Evolutionary conservation across 2,113 vertebrate genomes (phyloP), one percentile per base, ranked within the genome.

Genomic region (Psilopsiagon aurifrons): DNA sequence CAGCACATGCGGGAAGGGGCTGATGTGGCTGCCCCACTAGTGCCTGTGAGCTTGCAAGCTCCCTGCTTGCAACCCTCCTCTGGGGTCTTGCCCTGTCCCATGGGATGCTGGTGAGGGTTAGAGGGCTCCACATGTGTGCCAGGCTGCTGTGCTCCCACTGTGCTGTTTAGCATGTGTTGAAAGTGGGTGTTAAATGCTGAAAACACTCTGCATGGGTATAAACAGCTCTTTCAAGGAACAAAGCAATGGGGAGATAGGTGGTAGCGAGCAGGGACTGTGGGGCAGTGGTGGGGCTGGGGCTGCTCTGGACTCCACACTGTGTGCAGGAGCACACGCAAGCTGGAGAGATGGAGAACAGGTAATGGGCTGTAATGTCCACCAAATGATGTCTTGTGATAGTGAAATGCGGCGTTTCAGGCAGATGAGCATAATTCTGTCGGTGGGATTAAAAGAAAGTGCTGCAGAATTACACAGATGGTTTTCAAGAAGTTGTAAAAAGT

Each of bases 311-410:
- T 11, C 3, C 23, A 37, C 52, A n/a, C 43, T 2, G 13, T 18
- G 33, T 91, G 94, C 69, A 66, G 85, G 83, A 70, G 78, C 67
- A 29, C 74, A 39, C 39, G 8, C 51, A 63, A 86, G 3, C 59
- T 17, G 59, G 15, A 80, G 80, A 66, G 75, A 82, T 0, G 17
- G 59, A 74, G 90, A 96, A 88, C 0, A 81, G 94, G 92, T 96
- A 97, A 97, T 93, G 95, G 96, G 91, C 94, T 89, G 15, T 96
- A 94, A 84, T 77, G 93, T 95, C 92, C 95, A 94, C 90, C 68
- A 96, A 95, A 96, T 96, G 95, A 97, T 93, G 73, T 95, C 95
- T 95, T 95, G 95, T 91, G 94, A 77, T 94, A 77, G 94, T 92
- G 96, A 91, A 97, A 91, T 80, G 90, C 5, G 2, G 51, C 52